Percentiles rank a stretch among this genome's conserved stretches.
Conservation (phyloP, 1,140 invertebrate genomes). For the Drosophila aff. region DNA sequence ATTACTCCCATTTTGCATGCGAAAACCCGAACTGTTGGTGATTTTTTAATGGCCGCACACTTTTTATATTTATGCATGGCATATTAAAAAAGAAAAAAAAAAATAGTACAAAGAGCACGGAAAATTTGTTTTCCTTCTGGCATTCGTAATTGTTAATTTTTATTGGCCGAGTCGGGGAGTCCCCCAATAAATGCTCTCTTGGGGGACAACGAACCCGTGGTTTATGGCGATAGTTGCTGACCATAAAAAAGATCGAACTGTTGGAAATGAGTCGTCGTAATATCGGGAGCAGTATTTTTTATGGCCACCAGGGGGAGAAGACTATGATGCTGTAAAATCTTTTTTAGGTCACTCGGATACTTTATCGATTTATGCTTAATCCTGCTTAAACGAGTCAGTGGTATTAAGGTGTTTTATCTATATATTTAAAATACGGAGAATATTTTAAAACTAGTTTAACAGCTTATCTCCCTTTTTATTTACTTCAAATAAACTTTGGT, state of each 20-base stretch:
- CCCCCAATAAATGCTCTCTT: slow-evolving; percentile 12
- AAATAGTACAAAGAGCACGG: not conserved
- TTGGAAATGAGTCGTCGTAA: slow-evolving; percentile 7
- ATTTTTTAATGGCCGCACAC: slow-evolving; percentile 45
- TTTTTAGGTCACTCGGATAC: not conserved
- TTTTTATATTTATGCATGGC: slow-evolving; percentile 53
- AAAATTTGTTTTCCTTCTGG: slow-evolving; percentile 32
- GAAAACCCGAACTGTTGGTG: slow-evolving; percentile 12
- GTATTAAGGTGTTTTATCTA: not conserved
- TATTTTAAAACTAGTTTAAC: too few relatives aligned
- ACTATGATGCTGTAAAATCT: slow-evolving; percentile 17
- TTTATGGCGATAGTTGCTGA: slow-evolving; percentile 59
- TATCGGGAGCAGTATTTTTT: slow-evolving; percentile 33
- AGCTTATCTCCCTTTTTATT: too few relatives aligned
- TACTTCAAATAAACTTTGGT: not conserved
- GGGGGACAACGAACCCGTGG: slow-evolving; percentile 47
- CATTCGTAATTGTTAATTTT: slow-evolving; percentile 66
- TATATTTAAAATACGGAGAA: too few relatives aligned
- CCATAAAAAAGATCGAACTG: slow-evolving; percentile 34
- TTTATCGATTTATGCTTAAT: not conserved
- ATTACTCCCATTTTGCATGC: slow-evolving; percentile 31
- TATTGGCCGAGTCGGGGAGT: slow-evolving; percentile 41
- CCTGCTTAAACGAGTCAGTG: not conserved
- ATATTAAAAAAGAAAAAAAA: slow-evolving; percentile 55
- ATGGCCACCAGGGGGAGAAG: not conserved